Conservation (phyloP, 2,797 vertebrate species). For the Phylloscopus collybita region DNA sequence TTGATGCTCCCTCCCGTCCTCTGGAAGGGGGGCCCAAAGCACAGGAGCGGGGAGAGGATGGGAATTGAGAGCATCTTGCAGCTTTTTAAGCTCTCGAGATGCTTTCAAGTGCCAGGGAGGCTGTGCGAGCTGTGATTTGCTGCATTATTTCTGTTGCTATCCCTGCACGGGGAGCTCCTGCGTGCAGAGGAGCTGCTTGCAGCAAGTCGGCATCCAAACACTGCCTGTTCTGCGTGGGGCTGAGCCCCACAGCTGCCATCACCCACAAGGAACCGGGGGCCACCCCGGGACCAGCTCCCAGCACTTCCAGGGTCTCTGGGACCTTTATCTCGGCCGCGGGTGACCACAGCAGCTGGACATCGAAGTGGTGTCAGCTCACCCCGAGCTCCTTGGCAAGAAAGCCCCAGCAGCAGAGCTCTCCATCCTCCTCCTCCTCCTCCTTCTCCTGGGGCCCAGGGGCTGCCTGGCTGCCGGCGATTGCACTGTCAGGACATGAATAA, state of each 20-base stretch:
- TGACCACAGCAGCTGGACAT: accelerated
- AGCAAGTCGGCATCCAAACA: neutral
- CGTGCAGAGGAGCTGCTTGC: neutral
- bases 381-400: neutral
- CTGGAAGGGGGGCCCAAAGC: neutral
- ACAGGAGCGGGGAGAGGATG: neutral
- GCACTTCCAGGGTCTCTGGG: neutral
- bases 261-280: neutral
- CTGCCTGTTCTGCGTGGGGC: too few relatives aligned
- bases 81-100: slow-evolving; percentile 56
- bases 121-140: slow-evolving; percentile 48
- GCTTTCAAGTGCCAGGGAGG: slow-evolving; percentile 39
- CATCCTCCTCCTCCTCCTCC: neutral
- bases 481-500: slow-evolving; percentile 34
- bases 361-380: accelerated
- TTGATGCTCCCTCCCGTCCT: neutral
- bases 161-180: neutral
- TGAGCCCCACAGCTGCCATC: neutral
- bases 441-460: neutral
- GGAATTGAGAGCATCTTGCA: slow-evolving; percentile 26
- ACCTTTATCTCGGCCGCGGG: accelerated
- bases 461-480: neutral
- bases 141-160: slow-evolving; percentile 59
- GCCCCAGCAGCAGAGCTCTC: neutral
- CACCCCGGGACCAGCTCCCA: neutral